phyloP scores from a whole-genome alignment of 2,888 invertebrate species.

The Nematopogon swammerdamellus region DNA sequence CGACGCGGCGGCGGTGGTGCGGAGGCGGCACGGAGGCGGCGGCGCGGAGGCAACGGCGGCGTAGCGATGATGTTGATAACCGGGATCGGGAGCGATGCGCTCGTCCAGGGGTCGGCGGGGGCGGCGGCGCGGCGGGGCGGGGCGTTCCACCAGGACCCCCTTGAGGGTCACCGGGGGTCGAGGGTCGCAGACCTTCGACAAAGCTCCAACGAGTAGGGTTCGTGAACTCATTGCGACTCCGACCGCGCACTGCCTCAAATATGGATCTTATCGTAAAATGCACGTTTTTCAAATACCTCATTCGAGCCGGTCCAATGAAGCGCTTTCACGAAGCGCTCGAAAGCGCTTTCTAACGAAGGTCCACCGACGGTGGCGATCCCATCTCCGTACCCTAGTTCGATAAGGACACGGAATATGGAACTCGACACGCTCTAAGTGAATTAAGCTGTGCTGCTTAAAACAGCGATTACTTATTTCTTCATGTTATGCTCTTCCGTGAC shows the following conservation, averaged over 20 bases:
- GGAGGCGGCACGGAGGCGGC: too few species aligned
- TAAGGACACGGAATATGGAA: too few species aligned
- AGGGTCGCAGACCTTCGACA: not conserved
- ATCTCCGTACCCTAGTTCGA: too few species aligned
- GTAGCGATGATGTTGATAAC: conserved; percentile 38
- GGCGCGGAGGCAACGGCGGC: conserved; percentile 15
- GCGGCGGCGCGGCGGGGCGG: conserved; percentile 15
- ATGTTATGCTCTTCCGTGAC: not conserved
- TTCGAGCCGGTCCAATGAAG: too few species aligned
- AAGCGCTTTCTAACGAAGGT: too few species aligned
- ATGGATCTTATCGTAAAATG: not conserved
- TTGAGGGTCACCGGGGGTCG: conserved; percentile 51
- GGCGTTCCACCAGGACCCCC: conserved; percentile 38
- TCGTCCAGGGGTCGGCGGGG: conserved; percentile 18
- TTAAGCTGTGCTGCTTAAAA: too few species aligned
- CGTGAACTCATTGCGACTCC: not conserved
- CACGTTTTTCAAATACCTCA: too few species aligned
- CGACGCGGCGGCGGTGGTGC: too few species aligned
- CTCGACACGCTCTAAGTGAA: too few species aligned
- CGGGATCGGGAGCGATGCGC: conserved; percentile 47
- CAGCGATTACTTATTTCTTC: too few species aligned
- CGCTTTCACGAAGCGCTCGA: too few species aligned
- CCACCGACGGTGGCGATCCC: too few species aligned
- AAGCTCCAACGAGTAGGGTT: not conserved
- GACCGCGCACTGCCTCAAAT: not conserved